phyloP scores from a whole-genome alignment of 23 tunicate genomes.

The Botrylloides violaceus region DNA sequence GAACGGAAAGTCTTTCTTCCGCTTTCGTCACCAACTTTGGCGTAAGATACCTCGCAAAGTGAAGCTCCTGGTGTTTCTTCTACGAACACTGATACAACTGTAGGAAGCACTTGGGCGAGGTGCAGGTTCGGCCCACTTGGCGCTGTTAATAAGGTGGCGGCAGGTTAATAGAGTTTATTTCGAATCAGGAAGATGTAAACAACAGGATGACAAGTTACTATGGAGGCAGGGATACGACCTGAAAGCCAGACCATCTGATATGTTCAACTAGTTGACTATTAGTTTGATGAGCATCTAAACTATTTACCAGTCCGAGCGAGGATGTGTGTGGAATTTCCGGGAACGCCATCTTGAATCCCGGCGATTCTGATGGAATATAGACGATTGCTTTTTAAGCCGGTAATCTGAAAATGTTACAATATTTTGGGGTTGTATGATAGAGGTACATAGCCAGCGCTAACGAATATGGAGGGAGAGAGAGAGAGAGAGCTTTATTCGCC shows the following conservation, averaged over 20 bases:
- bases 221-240: no score
- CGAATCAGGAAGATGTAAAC: no score
- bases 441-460: no score
- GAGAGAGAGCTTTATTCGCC: no score
- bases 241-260: no score
- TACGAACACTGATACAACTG: neutral
- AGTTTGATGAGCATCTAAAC: no score
- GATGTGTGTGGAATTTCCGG: neutral
- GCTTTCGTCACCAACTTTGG: conserved; percentile 4
- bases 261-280: no score
- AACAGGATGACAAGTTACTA: no score
- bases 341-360: neutral
- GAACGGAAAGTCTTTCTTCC: conserved; percentile 2
- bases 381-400: neutral
- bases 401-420: conserved; percentile 5
- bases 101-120: conserved; percentile 4
- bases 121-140: neutral
- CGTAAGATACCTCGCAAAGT: conserved; percentile 5
- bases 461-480: no score
- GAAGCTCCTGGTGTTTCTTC: conserved; percentile 10
- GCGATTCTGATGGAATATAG: conserved; percentile 1
- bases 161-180: no score
- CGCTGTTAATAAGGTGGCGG: no score
- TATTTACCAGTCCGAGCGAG: conserved; percentile 5
- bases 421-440: no score